Conservation (phyloP, 2,113 vertebrate species). For the Tupaia tana region DNA sequence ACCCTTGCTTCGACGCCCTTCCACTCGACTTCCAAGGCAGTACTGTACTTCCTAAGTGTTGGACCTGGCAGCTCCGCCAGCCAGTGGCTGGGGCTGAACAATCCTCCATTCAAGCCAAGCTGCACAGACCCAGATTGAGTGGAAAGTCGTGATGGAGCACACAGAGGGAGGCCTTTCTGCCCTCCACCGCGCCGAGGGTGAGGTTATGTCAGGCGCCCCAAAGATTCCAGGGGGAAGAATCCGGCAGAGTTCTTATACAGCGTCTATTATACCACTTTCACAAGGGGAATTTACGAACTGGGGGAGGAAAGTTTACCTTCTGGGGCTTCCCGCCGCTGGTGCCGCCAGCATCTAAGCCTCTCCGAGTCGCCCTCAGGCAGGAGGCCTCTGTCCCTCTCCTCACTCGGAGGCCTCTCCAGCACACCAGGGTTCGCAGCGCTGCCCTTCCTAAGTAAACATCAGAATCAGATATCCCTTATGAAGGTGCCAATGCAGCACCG, state of each 20-base stretch:
- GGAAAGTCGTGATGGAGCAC: constrained; percentile 57
- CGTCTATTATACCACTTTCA: constrained; percentile 61
- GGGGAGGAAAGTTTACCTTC: background rate
- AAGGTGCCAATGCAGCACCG: background rate
- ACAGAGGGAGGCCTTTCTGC: constrained; percentile 67
- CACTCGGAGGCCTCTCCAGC: background rate
- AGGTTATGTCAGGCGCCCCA: constrained; percentile 59
- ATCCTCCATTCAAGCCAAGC: constrained; percentile 75
- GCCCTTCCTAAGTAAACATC: constrained; percentile 66
- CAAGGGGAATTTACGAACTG: constrained; percentile 51
- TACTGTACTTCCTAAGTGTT: constrained; percentile 80
- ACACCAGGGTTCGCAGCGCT: constrained; percentile 34
- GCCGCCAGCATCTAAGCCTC: constrained; percentile 6
- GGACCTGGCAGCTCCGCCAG: constrained; percentile 68
- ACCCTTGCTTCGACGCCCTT: constrained; percentile 47
- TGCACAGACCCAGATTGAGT: constrained; percentile 52
- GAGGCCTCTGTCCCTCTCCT: background rate
- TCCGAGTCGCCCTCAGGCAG: constrained; percentile 4
- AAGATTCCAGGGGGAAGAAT: constrained; percentile 65
- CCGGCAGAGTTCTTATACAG: constrained; percentile 59
- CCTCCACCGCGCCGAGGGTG: constrained; percentile 12
- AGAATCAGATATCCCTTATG: constrained; percentile 66
- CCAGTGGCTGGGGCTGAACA: constrained; percentile 72
- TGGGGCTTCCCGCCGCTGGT: constrained; percentile 46
- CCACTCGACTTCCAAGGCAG: constrained; percentile 72